Percentiles rank a stretch among this genome's conserved stretches.
Evolutionary conservation across 2,888 invertebrate species (phyloP).

Genomic region (Tortricodes alternella): DNA sequence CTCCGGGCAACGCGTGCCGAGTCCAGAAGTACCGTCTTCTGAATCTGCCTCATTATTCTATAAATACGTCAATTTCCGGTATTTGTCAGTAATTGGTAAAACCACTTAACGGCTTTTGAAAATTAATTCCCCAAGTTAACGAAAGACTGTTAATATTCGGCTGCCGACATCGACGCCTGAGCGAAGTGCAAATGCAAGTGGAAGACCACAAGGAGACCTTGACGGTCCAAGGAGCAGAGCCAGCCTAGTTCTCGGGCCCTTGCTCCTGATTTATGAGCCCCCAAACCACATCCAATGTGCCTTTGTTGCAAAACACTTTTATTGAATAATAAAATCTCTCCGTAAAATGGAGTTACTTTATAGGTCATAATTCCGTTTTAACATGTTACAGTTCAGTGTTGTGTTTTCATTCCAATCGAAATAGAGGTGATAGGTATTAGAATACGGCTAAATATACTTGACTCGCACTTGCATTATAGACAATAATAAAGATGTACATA

Average conservation of each 20-base stretch:
- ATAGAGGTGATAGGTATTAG: not conserved
- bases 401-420: not conserved
- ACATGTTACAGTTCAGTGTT: constrained; percentile 49
- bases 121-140: constrained; percentile 1
- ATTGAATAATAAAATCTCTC: constrained; percentile 81
- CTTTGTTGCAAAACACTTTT: constrained; percentile 76
- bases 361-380: constrained; percentile 75
- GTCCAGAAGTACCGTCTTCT: too few species aligned
- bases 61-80: not conserved
- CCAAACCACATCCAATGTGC: constrained; percentile 77
- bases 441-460: too few species aligned
- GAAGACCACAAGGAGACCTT: constrained; percentile 53
- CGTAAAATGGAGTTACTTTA: constrained; percentile 76
- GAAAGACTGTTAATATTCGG: constrained; percentile 20
- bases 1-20: too few species aligned
- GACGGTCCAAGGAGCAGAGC: constrained; percentile 75
- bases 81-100: constrained; percentile 11
- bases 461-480: too few species aligned
- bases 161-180: not conserved
- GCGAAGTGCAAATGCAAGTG: constrained; percentile 12
- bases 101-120: constrained; percentile 14
- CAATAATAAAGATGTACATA: too few species aligned
- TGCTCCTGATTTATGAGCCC: constrained; percentile 78
- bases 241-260: constrained; percentile 61
- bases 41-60: not conserved